Evolutionary conservation across 2,797 vertebrate genomes (phyloP), one percentile per base, ranked within the genome.

Genomic region (Microctenopoma steveboyesi): DNA sequence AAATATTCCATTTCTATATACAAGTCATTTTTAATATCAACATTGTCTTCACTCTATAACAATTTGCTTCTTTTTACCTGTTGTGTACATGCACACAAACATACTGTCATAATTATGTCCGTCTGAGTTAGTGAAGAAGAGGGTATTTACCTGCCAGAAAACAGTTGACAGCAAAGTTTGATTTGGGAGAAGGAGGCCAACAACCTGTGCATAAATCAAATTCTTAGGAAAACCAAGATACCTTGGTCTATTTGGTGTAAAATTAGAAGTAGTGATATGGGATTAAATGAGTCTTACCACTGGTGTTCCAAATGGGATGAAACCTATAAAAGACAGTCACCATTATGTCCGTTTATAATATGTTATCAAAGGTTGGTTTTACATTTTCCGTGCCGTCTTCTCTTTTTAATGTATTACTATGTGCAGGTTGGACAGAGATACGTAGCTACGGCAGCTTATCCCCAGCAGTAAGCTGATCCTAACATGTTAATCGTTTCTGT

Each of bases 271-370:
- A 33, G 30, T 33, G 30, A 33, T 1, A 6, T 33, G 30, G 7
- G 30, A 33, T 33, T 33, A 33, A 33, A 30, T 40, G 37, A 57
- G 61, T 94, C 96, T 95, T 92, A 97, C 96, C 64, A 98, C 96
- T 81, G 96, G 96, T 0, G 96, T 97, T 85, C 97, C 97, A 76
- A 98, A 98, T 47, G 97, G 97, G 79, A 98, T 94, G 74, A 96
- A 98, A 93, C 97, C 96, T 98, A 65, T 7, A 35, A 72, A 28
- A 58, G 43, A 80, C 11, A 66, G 37, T 50, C 7, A 40, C 0
- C 7, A 4, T 72, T 30, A 55, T 28, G 12, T 49, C 4, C 25
- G n/a, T 45, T 25, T 39, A 5, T 10, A 22, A 22, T 22, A 22
- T 22, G 22, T 22, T 22, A 22, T 22, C 22, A 22, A 22, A 22